Evolutionary conservation across 2,888 invertebrate genomes (phyloP), one percentile per base, ranked within the genome.

Genomic region (Nasonia oneida): DNA sequence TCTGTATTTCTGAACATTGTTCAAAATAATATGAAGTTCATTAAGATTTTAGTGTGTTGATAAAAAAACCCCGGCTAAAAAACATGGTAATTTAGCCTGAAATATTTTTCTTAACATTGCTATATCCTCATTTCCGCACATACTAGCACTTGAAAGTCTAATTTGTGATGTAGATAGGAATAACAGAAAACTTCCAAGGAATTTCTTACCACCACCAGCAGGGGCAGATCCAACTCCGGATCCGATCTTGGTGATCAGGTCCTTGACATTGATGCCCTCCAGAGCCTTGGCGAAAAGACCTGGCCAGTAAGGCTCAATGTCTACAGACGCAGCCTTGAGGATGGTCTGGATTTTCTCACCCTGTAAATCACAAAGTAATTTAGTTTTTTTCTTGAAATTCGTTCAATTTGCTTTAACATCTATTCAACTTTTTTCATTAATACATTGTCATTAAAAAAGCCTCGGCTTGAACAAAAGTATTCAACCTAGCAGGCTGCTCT

Each of bases 251-350:
- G 98, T 97, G 94, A 99, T 97, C 92, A 99, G 95, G 88, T 98
- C 98, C 92, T 98, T 98, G 83, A 99, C 96, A 93, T 98, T 98
- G 89, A 99, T 95, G 88, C 98, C 98, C 94, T 99, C 99, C 89
- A 99, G 94, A 64, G 99, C 98, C 94, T 99, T 99, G 89, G 99
- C 98, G 94, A 99, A 99, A 85, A 99, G 96, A 91, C 98, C 98
- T 71, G 99, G 99, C 99, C 99, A 99, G 95, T 99, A 99, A 33
- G 99, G 99, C 94, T 99, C 99, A 67, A 99, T 97, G 88, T 98
- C 97, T 86, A 99, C 99, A 93, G 96, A 96, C 89, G 99, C 99
- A 75, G 99, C 99, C 94, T 99, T 99, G 93, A 99, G 94, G 93
- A 99, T 97, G 89, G 99, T 98, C 90, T 96, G 96, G 94, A 99